Conservation (phyloP, 2,888 invertebrate genomes). For the Eurois occulta region DNA sequence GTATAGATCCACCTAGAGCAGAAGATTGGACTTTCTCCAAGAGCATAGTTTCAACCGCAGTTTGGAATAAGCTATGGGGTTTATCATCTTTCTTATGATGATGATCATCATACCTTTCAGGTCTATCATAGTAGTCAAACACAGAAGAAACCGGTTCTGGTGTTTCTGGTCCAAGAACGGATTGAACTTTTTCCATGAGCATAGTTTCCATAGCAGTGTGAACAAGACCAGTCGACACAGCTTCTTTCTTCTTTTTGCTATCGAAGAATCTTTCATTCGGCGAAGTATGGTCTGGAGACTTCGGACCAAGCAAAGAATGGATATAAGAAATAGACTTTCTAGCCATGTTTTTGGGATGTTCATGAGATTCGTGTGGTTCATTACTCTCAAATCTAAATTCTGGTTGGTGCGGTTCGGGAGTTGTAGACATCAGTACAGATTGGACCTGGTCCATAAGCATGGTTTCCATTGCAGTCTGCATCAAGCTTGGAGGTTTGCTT, state of each 20-base stretch:
- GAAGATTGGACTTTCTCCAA: slow-evolving; percentile 59
- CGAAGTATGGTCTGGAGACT: slow-evolving; percentile 50
- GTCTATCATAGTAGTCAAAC: slow-evolving; percentile 63
- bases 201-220: slow-evolving; percentile 89
- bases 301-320: slow-evolving; percentile 57
- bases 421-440: slow-evolving; percentile 62
- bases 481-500: slow-evolving; percentile 55
- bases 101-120: slow-evolving; percentile 34
- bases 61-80: slow-evolving; percentile 66
- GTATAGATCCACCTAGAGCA: slow-evolving; percentile 46
- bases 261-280: slow-evolving; percentile 54
- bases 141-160: slow-evolving; percentile 68
- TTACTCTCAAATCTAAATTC: slow-evolving; percentile 50
- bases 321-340: slow-evolving; percentile 56
- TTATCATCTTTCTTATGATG: slow-evolving; percentile 50
- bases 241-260: slow-evolving; percentile 62
- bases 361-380: slow-evolving; percentile 28
- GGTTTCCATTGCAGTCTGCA: slow-evolving; percentile 87
- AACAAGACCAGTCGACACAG: slow-evolving; percentile 80
- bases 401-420: slow-evolving; percentile 54
- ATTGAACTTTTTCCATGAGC: slow-evolving; percentile 88
- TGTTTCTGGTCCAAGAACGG: slow-evolving; percentile 78
- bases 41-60: slow-evolving; percentile 66
- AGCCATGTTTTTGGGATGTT: slow-evolving; percentile 36
- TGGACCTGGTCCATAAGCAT: slow-evolving; percentile 88